Percentiles rank a stretch among this genome's conserved stretches.
phyloP scores from a whole-genome alignment of 2,888 invertebrate genomes.

The Andrena bicolor region DNA sequence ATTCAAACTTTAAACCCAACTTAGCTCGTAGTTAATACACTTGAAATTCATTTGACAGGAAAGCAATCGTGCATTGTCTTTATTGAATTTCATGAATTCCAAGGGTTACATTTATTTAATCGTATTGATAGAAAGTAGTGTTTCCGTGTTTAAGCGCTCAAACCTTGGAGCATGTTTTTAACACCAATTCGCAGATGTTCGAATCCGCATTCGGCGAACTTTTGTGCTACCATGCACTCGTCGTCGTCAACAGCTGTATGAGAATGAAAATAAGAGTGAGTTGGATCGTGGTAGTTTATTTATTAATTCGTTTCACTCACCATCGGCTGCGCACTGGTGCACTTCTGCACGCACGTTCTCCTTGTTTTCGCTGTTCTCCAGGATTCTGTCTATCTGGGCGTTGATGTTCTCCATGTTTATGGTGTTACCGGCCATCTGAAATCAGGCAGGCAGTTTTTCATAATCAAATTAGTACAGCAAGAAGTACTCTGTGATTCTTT shows the following conservation, averaged over 20 bases:
- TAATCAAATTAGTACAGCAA: too few relatives aligned
- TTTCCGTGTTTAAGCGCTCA: too few relatives aligned
- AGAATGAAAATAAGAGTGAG: background rate
- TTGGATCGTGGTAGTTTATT: background rate
- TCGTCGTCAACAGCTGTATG: slow-evolving; percentile 9
- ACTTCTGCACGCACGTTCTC: background rate
- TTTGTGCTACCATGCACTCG: slow-evolving; percentile 14
- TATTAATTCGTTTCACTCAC: background rate
- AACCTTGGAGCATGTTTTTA: background rate
- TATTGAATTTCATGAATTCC: too few relatives aligned
- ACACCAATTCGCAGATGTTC: background rate
- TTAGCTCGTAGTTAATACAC: too few relatives aligned
- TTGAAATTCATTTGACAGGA: too few relatives aligned
- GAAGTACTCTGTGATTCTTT: background rate
- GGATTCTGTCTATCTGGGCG: background rate
- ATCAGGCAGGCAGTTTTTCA: too few relatives aligned
- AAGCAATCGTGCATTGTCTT: too few relatives aligned
- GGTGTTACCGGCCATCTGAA: slow-evolving; percentile 21
- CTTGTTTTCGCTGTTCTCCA: background rate
- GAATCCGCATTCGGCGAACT: slow-evolving; percentile 1
- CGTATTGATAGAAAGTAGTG: too few relatives aligned
- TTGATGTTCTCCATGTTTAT: background rate
- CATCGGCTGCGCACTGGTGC: background rate
- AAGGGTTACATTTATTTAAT: too few relatives aligned
- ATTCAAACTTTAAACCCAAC: too few relatives aligned